Conservation (phyloP, 1,140 invertebrate genomes). For the Anoplolepis gracilipes region DNA sequence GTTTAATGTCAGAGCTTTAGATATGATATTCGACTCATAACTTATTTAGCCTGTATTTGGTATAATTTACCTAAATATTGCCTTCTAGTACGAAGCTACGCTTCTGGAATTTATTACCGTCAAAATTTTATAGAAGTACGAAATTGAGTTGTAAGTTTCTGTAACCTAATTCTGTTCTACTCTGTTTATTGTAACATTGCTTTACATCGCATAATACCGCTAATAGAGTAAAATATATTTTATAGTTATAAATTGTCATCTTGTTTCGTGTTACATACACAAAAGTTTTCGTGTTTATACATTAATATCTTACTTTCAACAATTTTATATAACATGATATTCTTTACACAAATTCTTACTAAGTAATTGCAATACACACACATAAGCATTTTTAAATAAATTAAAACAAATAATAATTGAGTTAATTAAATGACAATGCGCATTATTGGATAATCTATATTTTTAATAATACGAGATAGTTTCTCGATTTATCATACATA, state of each 20-base stretch:
- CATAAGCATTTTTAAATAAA: background rate
- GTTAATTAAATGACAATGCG: background rate
- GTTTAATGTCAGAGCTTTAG: background rate
- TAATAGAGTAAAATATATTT: background rate
- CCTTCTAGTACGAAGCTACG: background rate
- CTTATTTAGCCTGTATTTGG: conserved; percentile 1
- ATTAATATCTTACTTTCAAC: background rate
- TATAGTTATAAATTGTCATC: background rate
- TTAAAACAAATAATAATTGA: background rate
- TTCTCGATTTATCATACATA: background rate
- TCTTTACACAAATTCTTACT: background rate
- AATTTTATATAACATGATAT: background rate
- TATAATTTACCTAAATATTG: background rate
- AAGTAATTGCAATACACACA: background rate
- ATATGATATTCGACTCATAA: background rate
- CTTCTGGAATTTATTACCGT: background rate
- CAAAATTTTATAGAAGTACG: background rate
- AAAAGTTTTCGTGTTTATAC: background rate
- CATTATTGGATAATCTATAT: background rate
- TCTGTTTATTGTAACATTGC: background rate
- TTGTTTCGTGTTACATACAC: background rate
- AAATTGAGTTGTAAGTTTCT: conserved; percentile 26
- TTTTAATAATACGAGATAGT: background rate
- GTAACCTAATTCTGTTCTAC: background rate
- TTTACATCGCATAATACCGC: background rate